Evolutionary conservation across 2,113 vertebrate species (phyloP), one percentile per base, ranked within the genome.

Genomic region (Megaleporinus macrocephalus): DNA sequence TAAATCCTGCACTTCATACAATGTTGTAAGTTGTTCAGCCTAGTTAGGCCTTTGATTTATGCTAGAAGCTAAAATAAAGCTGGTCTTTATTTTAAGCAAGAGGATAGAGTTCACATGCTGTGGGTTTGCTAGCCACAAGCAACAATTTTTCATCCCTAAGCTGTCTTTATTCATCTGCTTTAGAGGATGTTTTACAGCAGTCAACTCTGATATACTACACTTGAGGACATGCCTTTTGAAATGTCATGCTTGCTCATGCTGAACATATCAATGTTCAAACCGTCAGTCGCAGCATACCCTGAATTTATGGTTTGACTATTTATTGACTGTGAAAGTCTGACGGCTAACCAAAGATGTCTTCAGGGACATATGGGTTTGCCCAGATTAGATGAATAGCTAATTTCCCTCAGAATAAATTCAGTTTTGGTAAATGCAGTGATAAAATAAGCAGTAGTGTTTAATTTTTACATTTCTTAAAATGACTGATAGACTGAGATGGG

Each of bases 1-100:
- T 76, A n/a, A 47, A 72, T 73, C 72, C 61, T 80, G 41, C 78
- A 62, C 62, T 80, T 73, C 20, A 63, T 27, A 83, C 73, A 51
- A 66, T n/a, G n/a, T n/a, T n/a, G n/a, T n/a, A n/a, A 61, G 18
- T 33, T 76, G 57, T 22, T 65, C 63, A 80, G 36, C 36, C 78
- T 55, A 72, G 26, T 18, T 0, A n/a, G 22, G 33, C 14, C 57
- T 72, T 20, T 76, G 59, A 77, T 59, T 81, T 24, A 29, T 81
- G 30, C 68, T 55, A 27, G 74, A 41, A 80, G 44, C 57, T 62
- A 68, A 33, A n/a, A 20, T 49, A 30, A 47, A 33, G 73, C 15
- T 6, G 11, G 55, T 69, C 30, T 81, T 72, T 81, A 78, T 68
- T 78, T 81, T 74, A 41, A 73, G 55, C 61, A 27, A 26, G 51